These are phyloP conservation scores for Drosophila navojoa DNA, from an alignment of 1,140 invertebrate genomes.

Conservation along the genomic window DNA sequence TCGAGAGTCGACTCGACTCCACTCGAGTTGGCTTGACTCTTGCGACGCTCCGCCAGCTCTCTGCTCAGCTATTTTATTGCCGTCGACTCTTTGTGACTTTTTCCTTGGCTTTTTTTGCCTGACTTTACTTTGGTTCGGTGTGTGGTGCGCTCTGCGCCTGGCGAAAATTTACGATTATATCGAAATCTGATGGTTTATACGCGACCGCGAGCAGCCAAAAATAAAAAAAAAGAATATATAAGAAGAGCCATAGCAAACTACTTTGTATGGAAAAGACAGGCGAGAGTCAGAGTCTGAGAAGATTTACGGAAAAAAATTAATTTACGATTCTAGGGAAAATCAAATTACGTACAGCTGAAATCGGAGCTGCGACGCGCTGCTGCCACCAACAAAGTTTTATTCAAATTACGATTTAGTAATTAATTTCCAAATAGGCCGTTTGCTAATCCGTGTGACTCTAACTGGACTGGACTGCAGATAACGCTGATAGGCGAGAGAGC, in stretches of 20 bases:
- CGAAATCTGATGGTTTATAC: constrained; percentile 82
- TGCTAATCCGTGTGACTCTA: constrained; percentile 53
- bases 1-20: constrained; percentile 34
- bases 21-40: constrained; percentile 45
- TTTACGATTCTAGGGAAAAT: constrained; percentile 80
- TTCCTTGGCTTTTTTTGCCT: constrained; percentile 39
- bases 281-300: constrained; percentile 41
- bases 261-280: constrained; percentile 52
- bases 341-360: constrained; percentile 58
- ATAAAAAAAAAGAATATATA: constrained; percentile 25
- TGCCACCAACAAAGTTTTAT: constrained; percentile 75
- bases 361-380: not conserved
- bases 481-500: not conserved
- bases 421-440: constrained; percentile 65
- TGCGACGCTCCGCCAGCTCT: constrained; percentile 40
- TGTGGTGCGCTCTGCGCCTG: constrained; percentile 51
- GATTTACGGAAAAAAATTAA: constrained; percentile 79
- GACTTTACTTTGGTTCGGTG: constrained; percentile 38
- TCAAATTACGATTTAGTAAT: constrained; percentile 73
- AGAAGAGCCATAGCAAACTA: constrained; percentile 40
- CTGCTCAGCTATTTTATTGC: constrained; percentile 76
- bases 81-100: constrained; percentile 74
- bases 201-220: constrained; percentile 66
- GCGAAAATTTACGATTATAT: constrained; percentile 82
- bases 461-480: constrained; percentile 30